phyloP scores from a whole-genome alignment of 64 coral and sea anemone genomes.

The Montipora efflorescens region DNA sequence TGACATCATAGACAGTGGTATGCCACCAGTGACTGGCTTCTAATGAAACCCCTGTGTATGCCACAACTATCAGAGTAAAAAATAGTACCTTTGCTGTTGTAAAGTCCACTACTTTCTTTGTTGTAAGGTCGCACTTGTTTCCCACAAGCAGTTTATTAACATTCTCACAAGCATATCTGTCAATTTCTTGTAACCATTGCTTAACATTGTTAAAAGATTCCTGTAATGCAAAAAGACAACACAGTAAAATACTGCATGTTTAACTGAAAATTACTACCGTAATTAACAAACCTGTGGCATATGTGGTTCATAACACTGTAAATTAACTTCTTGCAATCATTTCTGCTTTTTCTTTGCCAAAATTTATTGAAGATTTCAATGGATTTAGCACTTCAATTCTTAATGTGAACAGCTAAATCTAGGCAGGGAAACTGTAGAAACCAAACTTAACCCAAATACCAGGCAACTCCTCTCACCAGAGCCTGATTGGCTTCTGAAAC shows the following conservation, averaged over 20 bases:
- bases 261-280: background rate
- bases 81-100: slow-evolving; percentile 96
- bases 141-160: slow-evolving; percentile 99
- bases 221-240: slow-evolving; percentile 49
- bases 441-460: too few relatives aligned
- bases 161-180: slow-evolving; percentile 99
- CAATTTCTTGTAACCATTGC: slow-evolving; percentile 99
- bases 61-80: background rate
- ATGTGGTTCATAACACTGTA: background rate
- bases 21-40: too few relatives aligned
- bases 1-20: too few relatives aligned
- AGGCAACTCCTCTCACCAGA: too few relatives aligned
- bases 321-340: too few relatives aligned
- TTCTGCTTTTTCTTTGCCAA: too few relatives aligned
- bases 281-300: background rate
- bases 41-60: too few relatives aligned
- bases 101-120: slow-evolving; percentile 99
- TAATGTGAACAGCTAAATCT: too few relatives aligned
- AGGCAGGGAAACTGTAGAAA: too few relatives aligned
- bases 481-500: too few relatives aligned
- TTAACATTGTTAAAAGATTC: slow-evolving; percentile 99
- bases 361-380: too few relatives aligned
- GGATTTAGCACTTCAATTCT: too few relatives aligned
- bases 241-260: background rate
- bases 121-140: slow-evolving; percentile 98